A percentile compares a stretch with the other conserved stretches of the same genome.
phyloP scores from a whole-genome alignment of 2,797 vertebrate genomes.

The Alca torda region DNA sequence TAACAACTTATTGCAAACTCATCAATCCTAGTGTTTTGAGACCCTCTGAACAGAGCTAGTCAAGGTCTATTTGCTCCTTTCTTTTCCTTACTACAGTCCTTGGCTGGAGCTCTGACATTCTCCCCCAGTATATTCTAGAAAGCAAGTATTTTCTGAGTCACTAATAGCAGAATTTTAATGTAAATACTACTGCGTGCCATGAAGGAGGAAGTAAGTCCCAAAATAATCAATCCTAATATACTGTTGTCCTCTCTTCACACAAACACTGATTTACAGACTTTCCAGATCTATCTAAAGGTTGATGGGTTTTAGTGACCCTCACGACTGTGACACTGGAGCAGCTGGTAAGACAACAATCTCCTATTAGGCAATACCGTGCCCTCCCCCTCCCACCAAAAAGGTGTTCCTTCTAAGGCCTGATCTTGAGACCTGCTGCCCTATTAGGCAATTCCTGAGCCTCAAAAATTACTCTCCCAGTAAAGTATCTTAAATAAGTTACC shows the following conservation, averaged over 20 bases:
- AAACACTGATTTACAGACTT: neutral
- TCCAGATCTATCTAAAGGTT: neutral
- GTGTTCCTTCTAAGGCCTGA: neutral
- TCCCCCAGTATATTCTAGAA: neutral
- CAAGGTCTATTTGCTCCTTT: neutral
- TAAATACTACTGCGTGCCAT: neutral
- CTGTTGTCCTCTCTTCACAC: neutral
- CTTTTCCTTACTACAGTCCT: neutral
- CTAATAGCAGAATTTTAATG: neutral
- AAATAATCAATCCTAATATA: neutral
- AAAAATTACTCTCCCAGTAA: neutral
- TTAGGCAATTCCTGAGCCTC: neutral
- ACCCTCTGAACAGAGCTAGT: neutral
- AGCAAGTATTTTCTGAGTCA: neutral
- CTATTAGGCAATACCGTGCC: neutral
- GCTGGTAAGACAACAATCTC: neutral
- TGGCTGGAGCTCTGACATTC: neutral
- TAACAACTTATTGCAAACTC: neutral
- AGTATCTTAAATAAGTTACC: neutral
- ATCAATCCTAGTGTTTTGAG: neutral
- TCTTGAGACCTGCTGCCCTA: neutral
- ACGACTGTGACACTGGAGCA: neutral
- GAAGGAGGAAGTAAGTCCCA: neutral
- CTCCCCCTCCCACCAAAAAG: neutral
- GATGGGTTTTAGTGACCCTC: neutral